phyloP scores from a whole-genome alignment of 1,140 invertebrate species.

The Epicauta chinensis region DNA sequence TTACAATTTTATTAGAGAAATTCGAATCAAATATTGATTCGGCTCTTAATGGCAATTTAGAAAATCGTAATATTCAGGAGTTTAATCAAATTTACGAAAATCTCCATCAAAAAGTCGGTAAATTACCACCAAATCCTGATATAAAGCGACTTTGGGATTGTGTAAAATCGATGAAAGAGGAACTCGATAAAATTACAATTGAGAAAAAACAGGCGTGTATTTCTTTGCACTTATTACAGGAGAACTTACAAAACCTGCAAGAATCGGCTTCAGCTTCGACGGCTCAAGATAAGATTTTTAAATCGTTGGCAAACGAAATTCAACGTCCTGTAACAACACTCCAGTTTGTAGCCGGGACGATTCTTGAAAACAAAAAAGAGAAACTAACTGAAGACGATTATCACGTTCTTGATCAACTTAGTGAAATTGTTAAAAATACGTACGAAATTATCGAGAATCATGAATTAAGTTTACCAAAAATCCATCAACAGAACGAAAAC shows the following conservation, averaged over 20 bases:
- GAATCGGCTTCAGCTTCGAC: constrained; percentile 26
- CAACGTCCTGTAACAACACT: constrained; percentile 35
- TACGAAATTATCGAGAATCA: constrained; percentile 23
- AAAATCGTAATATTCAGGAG: background rate
- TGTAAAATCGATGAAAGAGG: constrained; percentile 8
- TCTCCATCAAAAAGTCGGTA: background rate
- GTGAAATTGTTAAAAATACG: constrained; percentile 23
- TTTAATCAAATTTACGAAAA: background rate
- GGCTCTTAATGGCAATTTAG: no score
- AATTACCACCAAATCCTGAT: background rate
- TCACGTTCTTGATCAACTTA: constrained; percentile 25
- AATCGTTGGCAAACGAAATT: constrained; percentile 30
- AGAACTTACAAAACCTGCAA: constrained; percentile 37
- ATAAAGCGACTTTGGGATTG: background rate
- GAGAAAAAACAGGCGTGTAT: constrained; percentile 1
- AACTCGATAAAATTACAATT: constrained; percentile 9
- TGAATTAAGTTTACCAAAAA: constrained; percentile 12
- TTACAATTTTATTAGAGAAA: no score
- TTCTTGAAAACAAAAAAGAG: constrained; percentile 34
- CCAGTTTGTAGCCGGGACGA: constrained; percentile 34
- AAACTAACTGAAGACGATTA: constrained; percentile 33
- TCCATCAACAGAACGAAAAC: constrained; percentile 13
- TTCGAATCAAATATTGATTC: no score
- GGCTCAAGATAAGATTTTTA: constrained; percentile 25
- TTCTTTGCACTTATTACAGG: constrained; percentile 30